Evolutionary conservation across 2,797 vertebrate genomes (phyloP).

Genomic region (Malacoraja senta): DNA sequence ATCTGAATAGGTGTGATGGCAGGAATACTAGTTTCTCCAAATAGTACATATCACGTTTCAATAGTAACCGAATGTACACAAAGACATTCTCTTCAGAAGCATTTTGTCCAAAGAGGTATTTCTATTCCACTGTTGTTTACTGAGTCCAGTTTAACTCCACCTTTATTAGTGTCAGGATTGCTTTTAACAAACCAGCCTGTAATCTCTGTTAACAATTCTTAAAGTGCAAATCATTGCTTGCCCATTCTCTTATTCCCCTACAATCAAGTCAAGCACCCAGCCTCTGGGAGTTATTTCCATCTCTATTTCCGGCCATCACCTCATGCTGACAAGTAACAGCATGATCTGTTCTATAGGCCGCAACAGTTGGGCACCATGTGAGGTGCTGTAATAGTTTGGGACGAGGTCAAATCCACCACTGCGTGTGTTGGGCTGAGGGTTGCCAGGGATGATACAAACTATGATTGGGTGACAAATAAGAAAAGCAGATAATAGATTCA

Average conservation of each 20-base stretch:
- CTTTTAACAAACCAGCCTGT: neutral
- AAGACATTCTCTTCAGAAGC: neutral
- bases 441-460: neutral
- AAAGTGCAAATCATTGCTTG: neutral
- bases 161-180: neutral
- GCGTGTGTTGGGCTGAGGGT: neutral
- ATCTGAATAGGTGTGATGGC: neutral
- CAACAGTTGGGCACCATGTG: neutral
- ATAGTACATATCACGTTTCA: neutral
- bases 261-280: neutral
- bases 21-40: neutral
- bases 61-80: neutral
- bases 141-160: neutral
- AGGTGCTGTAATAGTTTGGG: neutral
- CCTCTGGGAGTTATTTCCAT: neutral
- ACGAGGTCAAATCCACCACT: neutral
- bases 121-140: neutral
- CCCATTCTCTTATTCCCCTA: neutral
- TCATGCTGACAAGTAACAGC: neutral
- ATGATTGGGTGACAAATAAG: neutral
- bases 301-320: neutral
- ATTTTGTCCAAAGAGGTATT: neutral
- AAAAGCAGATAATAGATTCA: too few relatives aligned
- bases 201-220: neutral
- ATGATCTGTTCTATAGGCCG: neutral